phyloP scores from a whole-genome alignment of 1,140 invertebrate species.

The Palaemon carinicauda region DNA sequence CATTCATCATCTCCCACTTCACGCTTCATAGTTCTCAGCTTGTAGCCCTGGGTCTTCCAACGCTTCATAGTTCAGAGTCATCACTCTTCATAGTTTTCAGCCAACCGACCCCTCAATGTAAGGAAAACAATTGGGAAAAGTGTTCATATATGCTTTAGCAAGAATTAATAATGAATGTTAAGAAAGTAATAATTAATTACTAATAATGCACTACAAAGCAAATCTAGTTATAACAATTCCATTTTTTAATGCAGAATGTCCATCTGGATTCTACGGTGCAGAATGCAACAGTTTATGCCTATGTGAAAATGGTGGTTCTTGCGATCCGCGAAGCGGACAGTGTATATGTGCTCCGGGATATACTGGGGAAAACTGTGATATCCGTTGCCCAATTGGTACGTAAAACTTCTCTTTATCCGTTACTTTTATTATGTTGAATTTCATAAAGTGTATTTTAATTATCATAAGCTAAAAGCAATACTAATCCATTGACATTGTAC shows the following conservation, averaged over 20 bases:
- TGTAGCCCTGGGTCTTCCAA: too few species aligned
- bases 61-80: too few species aligned
- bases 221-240: conserved; percentile 75
- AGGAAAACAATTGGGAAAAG: too few species aligned
- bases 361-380: conserved; percentile 79
- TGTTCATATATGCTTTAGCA: too few species aligned
- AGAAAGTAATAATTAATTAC: too few species aligned
- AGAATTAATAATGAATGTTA: too few species aligned
- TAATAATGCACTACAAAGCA: too few species aligned
- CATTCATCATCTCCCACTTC: too few species aligned
- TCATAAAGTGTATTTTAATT: background rate
- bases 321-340: conserved; percentile 79
- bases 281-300: conserved; percentile 81
- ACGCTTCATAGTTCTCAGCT: too few species aligned
- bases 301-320: conserved; percentile 83
- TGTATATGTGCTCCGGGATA: conserved; percentile 75
- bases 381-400: conserved; percentile 71
- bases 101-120: too few species aligned
- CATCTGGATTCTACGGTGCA: conserved; percentile 77
- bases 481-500: background rate
- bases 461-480: background rate
- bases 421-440: background rate
- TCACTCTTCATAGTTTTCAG: too few species aligned
- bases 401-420: background rate
- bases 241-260: conserved; percentile 74